A percentile compares a stretch with the other conserved stretches of the same genome.
phyloP scores from a whole-genome alignment of 2,113 vertebrate species.

The Trematomus loennbergii region DNA sequence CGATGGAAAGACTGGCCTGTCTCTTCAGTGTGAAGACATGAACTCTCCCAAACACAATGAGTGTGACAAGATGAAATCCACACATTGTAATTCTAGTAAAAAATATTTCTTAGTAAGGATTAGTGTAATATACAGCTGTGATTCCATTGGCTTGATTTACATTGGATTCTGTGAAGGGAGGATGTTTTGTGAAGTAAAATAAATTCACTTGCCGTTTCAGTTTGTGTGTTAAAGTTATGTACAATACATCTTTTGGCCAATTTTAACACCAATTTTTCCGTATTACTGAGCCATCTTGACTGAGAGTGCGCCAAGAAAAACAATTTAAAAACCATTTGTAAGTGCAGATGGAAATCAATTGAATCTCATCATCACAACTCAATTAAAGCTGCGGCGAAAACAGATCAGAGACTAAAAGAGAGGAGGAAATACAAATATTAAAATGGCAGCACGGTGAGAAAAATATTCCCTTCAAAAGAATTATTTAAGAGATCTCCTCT shows the following conservation, averaged over 20 bases:
- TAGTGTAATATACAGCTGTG: slow-evolving; percentile 71
- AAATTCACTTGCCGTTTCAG: slow-evolving; percentile 33
- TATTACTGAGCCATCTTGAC: slow-evolving; percentile 46
- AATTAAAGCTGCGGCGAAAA: slow-evolving; percentile 62
- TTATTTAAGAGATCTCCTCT: slow-evolving; percentile 59
- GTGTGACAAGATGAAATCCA: slow-evolving; percentile 58
- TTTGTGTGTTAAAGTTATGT: slow-evolving; percentile 33
- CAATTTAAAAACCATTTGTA: slow-evolving; percentile 42
- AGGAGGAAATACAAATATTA: slow-evolving; percentile 34
- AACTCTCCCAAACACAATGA: slow-evolving; percentile 53
- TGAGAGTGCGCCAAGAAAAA: slow-evolving; percentile 46
- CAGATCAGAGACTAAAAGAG: slow-evolving; percentile 40
- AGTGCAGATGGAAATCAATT: slow-evolving; percentile 60
- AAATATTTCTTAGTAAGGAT: slow-evolving; percentile 70
- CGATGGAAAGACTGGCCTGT: slow-evolving; percentile 37
- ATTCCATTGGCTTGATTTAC: slow-evolving; percentile 63
- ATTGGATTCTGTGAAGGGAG: slow-evolving; percentile 39
- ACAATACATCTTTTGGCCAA: slow-evolving; percentile 14
- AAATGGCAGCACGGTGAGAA: slow-evolving; percentile 44
- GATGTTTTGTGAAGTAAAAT: slow-evolving; percentile 32
- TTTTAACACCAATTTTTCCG: slow-evolving; percentile 27
- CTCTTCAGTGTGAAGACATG: slow-evolving; percentile 47
- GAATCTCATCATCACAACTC: slow-evolving; percentile 61
- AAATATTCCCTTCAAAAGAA: slow-evolving; percentile 53
- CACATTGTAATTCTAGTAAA: slow-evolving; percentile 67